Percentiles rank a stretch among this genome's conserved stretches.
These are phyloP conservation scores for Drosophila pallidifrons DNA, from an alignment of 1,140 invertebrate genomes.

Conservation along the genomic window DNA sequence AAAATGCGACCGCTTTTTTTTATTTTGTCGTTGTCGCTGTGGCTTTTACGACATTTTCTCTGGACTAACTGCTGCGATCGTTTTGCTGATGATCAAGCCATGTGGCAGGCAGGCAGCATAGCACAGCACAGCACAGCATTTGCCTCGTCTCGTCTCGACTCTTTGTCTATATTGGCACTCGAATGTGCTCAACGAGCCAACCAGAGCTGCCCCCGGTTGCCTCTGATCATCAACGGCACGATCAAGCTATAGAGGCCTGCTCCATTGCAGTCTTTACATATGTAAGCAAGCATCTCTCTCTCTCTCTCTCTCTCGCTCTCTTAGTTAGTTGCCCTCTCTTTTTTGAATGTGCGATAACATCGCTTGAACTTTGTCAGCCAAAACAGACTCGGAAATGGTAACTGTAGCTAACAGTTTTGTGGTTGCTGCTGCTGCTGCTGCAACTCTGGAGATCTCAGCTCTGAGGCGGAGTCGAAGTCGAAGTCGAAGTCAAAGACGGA, in stretches of 20 bases:
- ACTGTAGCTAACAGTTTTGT: slow-evolving; percentile 13
- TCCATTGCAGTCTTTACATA: slow-evolving; percentile 50
- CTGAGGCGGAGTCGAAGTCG: too few species aligned
- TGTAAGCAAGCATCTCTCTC: slow-evolving; percentile 37
- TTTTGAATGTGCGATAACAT: slow-evolving; percentile 59
- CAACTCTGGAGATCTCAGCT: not conserved
- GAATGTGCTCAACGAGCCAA: not conserved
- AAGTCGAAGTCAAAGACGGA: too few species aligned
- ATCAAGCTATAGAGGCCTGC: slow-evolving; percentile 51
- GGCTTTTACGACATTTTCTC: slow-evolving; percentile 55
- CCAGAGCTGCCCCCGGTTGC: slow-evolving; percentile 25
- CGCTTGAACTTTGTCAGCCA: slow-evolving; percentile 59
- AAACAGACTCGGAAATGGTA: slow-evolving; percentile 33
- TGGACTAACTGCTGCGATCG: slow-evolving; percentile 41
- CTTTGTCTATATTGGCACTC: slow-evolving; percentile 17
- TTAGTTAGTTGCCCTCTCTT: slow-evolving; percentile 1
- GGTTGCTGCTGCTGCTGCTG: too few species aligned
- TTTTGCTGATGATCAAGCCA: slow-evolving; percentile 46
- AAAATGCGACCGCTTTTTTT: slow-evolving; percentile 52
- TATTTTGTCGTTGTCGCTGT: slow-evolving; percentile 19
- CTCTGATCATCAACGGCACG: slow-evolving; percentile 74
- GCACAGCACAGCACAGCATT: slow-evolving; percentile 16
- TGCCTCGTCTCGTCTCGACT: slow-evolving; percentile 3
- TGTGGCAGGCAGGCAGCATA: slow-evolving; percentile 19
- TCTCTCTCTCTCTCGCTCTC: slow-evolving; percentile 25